Evolutionary conservation across 2,113 vertebrate species (phyloP).

Genomic region (Fulica atra): DNA sequence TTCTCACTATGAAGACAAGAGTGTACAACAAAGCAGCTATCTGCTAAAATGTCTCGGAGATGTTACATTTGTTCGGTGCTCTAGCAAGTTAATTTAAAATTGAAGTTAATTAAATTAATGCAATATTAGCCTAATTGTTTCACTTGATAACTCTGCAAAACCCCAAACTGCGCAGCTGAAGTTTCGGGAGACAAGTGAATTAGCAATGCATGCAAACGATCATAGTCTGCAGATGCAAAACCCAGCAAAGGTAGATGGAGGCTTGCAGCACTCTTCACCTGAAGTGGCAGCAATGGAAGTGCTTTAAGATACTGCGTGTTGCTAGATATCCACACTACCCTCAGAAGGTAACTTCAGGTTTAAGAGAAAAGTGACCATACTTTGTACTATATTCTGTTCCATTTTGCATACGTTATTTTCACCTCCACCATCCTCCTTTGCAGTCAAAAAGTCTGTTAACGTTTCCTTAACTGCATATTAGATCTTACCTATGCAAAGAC

Average conservation of each 20-base stretch:
- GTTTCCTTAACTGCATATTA: not conserved
- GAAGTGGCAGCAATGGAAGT: not conserved
- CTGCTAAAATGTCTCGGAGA: conserved; percentile 16
- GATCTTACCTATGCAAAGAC: not conserved
- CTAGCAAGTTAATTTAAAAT: conserved; percentile 22
- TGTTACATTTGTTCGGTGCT: not conserved
- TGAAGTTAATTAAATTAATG: conserved; percentile 55
- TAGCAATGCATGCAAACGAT: conserved; percentile 20
- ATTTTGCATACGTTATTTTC: not conserved
- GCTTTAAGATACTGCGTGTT: not conserved
- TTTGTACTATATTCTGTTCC: not conserved
- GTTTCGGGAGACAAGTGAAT: conserved; percentile 27
- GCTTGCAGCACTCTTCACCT: not conserved
- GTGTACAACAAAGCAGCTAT: conserved; percentile 30
- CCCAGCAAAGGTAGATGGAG: not conserved
- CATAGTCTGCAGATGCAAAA: conserved; percentile 1
- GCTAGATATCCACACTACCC: not conserved
- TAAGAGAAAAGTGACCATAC: not conserved
- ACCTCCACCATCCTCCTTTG: not conserved
- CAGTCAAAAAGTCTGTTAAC: not conserved
- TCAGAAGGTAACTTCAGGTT: not conserved
- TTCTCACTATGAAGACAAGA: not conserved
- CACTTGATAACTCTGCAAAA: conserved; percentile 40
- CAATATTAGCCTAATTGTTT: conserved; percentile 50
- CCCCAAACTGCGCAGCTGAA: not conserved